Evolutionary conservation across 2,888 invertebrate genomes (phyloP).

Genomic region (Drosophila fungiperda): DNA sequence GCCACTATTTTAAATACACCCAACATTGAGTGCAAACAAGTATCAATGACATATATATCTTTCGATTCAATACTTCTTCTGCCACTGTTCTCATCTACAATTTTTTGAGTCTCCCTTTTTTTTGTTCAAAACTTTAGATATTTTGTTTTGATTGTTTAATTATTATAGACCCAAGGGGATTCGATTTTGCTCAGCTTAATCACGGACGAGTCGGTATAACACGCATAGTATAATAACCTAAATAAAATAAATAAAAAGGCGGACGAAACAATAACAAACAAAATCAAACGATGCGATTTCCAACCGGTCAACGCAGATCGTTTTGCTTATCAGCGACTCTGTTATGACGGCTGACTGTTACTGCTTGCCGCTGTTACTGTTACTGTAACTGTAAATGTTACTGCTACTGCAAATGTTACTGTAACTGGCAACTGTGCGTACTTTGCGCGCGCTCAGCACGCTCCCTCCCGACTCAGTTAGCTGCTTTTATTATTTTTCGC

Average conservation of each 20-base stretch:
- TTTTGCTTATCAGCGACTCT: slow-evolving; percentile 33
- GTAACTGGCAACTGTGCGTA: slow-evolving; percentile 27
- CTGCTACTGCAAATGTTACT: not conserved
- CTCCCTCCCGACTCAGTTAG: slow-evolving; percentile 32
- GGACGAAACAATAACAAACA: not conserved
- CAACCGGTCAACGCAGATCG: slow-evolving; percentile 33
- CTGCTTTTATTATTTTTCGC: slow-evolving; percentile 36
- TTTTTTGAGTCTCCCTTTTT: not conserved
- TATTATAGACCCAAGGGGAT: not conserved
- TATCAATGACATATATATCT: not conserved
- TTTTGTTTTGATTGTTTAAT: not conserved
- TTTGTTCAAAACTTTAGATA: not conserved
- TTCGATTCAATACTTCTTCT: not conserved
- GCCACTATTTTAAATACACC: not conserved
- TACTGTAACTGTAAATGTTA: slow-evolving; percentile 4
- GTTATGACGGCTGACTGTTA: slow-evolving; percentile 1
- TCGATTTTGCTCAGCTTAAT: not conserved
- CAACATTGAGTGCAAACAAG: not conserved
- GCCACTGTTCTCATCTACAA: not conserved
- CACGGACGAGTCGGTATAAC: not conserved
- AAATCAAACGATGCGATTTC: not conserved
- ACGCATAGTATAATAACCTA: slow-evolving; percentile 22
- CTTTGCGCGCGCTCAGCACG: slow-evolving; percentile 22
- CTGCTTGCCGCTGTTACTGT: slow-evolving; percentile 14
- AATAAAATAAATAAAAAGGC: not conserved